Evolutionary conservation across 37 sponge, comb jelly and placozoan genomes (phyloP), one percentile per base, ranked within the genome.

Genomic region (Diacarnus erythraeanus): DNA sequence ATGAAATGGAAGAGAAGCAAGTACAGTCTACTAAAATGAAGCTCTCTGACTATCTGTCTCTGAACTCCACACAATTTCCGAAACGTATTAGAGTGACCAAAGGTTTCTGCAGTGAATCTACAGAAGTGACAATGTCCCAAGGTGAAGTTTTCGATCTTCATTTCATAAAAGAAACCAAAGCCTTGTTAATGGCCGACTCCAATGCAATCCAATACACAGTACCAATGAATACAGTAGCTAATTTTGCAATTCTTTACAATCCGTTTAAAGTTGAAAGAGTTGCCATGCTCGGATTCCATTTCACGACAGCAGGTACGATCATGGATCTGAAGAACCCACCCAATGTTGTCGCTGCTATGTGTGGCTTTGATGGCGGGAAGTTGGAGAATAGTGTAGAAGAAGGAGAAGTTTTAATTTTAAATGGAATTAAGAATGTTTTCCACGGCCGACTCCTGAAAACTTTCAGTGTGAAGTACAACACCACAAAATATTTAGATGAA

Each of bases 81-180:
- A 41, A 72, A 9, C 61, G 42, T 69, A 78, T 84, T 31, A 43
- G 69, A 57, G 72, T 84, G 15, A 65, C 64, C 23, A 84, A 77
- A 33, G 78, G 78, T 22, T 77, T 31, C 38, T 77, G 68, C 29
- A 64, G 77, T 29, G 29, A 64, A 8, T 66, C 42, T 39, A 59
- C 44, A 39, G 71, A 67, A 58, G 65, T 35, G 9, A 61, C 72
- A 0, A 26, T 84, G 5, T 84, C 85, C 18, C 66, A 71, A 60
- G 85, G 85, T 21, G 85, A 84, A 42, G 25, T 69, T 64, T 77
- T 84, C 67, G 65, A 77, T 71, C 65, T 84, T n/a, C 85, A 84
- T 37, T 84, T 84, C 43, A 27, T 84, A 30, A 47, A 71, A 20
- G 71, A 84, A 27, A 77, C 78, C 37, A 84, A 77, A 23, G 77